Percentiles rank a stretch among this genome's conserved stretches.
These are phyloP conservation scores for Ictalurus furcatus DNA, from an alignment of 2,113 vertebrate species.

Conservation along the genomic window DNA sequence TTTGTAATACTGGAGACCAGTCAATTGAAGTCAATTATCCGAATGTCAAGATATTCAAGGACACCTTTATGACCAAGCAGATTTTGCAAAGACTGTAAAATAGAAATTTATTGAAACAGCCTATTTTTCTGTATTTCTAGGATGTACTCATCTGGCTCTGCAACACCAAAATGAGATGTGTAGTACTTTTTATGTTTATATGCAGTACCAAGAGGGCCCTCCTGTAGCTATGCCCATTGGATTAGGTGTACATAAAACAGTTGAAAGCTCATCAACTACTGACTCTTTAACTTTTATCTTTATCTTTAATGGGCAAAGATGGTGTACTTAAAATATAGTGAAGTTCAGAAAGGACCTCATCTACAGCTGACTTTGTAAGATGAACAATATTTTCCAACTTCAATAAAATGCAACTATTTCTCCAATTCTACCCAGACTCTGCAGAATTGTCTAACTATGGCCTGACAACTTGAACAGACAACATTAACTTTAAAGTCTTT, in stretches of 20 bases:
- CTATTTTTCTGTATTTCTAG: background rate
- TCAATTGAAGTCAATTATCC: too few species aligned
- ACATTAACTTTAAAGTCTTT: constrained; percentile 36
- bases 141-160: background rate
- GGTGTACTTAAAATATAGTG: constrained; percentile 41
- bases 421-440: too few species aligned
- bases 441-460: too few species aligned
- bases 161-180: background rate
- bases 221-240: constrained; percentile 28
- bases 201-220: constrained; percentile 44
- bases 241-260: constrained; percentile 20
- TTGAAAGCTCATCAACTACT: constrained; percentile 43
- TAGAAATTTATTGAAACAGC: constrained; percentile 10
- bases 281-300: constrained; percentile 44
- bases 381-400: too few species aligned
- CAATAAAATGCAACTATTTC: too few species aligned
- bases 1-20: too few species aligned
- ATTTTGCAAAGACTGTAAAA: constrained; percentile 36
- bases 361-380: too few species aligned
- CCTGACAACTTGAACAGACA: background rate
- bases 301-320: constrained; percentile 47
- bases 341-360: too few species aligned
- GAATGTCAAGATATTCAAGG: constrained; percentile 1
- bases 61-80: constrained; percentile 7
- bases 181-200: constrained; percentile 6